phyloP scores from a whole-genome alignment of 2,888 invertebrate species.

The Athalia circularis region DNA sequence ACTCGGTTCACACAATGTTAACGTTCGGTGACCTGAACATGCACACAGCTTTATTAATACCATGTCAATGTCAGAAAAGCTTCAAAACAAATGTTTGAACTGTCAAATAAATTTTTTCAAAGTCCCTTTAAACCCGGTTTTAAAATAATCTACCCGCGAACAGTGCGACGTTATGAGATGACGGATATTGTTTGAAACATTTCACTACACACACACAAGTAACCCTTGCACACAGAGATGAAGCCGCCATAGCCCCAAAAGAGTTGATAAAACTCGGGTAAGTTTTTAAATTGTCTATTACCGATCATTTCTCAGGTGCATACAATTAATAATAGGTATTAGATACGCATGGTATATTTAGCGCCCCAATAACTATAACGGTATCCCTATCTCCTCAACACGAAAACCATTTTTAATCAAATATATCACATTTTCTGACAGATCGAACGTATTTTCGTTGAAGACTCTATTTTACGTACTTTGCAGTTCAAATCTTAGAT shows the following conservation, averaged over 20 bases:
- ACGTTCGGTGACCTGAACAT: too few relatives aligned
- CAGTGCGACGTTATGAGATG: not conserved
- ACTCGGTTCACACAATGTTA: too few relatives aligned
- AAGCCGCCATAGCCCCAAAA: slow-evolving; percentile 45
- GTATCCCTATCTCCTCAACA: not conserved
- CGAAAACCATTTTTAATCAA: not conserved
- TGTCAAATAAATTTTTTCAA: too few relatives aligned
- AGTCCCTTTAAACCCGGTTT: slow-evolving; percentile 1
- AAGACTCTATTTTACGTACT: not conserved
- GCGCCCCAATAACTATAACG: not conserved
- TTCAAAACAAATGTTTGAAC: too few relatives aligned
- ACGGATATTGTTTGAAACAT: not conserved
- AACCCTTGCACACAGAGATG: slow-evolving; percentile 36
- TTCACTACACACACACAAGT: slow-evolving; percentile 15
- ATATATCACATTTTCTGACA: slow-evolving; percentile 23
- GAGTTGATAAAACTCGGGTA: slow-evolving; percentile 45
- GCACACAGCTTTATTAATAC: too few relatives aligned
- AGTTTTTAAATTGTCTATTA: slow-evolving; percentile 30
- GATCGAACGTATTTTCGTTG: slow-evolving; percentile 28
- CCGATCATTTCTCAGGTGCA: not conserved
- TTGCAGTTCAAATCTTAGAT: not conserved
- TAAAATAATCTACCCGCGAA: not conserved
- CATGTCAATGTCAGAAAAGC: too few relatives aligned
- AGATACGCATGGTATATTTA: not conserved
- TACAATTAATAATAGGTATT: not conserved